Evolutionary conservation across 2,888 invertebrate species (phyloP).

Genomic region (Dicranocentrus wangi): DNA sequence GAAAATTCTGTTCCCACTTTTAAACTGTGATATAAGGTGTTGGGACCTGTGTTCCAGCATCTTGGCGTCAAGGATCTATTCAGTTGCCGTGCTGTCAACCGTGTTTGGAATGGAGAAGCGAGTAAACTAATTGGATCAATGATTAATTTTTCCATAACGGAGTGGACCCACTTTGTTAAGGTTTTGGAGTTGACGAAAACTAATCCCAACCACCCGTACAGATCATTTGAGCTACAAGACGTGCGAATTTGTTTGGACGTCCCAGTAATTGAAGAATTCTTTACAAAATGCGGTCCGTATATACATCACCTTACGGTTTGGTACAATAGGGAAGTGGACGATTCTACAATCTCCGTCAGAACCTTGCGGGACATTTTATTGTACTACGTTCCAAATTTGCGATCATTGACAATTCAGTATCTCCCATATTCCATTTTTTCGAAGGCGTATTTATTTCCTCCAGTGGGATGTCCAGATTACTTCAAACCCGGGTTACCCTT

Average conservation of each 20-base stretch:
- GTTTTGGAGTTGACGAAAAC: slow-evolving; percentile 46
- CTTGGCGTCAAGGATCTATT: slow-evolving; percentile 60
- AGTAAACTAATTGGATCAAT: slow-evolving; percentile 41
- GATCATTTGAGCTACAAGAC: slow-evolving; percentile 65
- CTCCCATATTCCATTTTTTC: slow-evolving; percentile 58
- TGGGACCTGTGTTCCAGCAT: slow-evolving; percentile 59
- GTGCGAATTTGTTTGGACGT: slow-evolving; percentile 55
- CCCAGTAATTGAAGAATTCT: slow-evolving; percentile 38
- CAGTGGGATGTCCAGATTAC: slow-evolving; percentile 45
- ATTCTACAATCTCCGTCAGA: slow-evolving; percentile 40
- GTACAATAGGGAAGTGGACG: slow-evolving; percentile 63
- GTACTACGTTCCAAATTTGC: slow-evolving; percentile 64
- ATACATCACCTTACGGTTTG: slow-evolving; percentile 61
- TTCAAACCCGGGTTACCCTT: slow-evolving; percentile 50
- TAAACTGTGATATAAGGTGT: too few species aligned
- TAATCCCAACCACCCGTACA: slow-evolving; percentile 58
- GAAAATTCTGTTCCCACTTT: background rate
- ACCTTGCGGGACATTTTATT: slow-evolving; percentile 63
- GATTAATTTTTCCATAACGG: slow-evolving; percentile 47
- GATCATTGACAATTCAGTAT: slow-evolving; percentile 57
- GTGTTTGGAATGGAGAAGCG: slow-evolving; percentile 58
- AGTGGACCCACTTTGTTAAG: slow-evolving; percentile 33
- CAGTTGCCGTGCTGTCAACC: slow-evolving; percentile 54
- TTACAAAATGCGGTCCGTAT: slow-evolving; percentile 59
- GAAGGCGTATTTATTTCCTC: slow-evolving; percentile 55